Percentiles rank a stretch among this genome's conserved stretches.
phyloP scores from a whole-genome alignment of 2,113 vertebrate genomes.

The Agelaius phoeniceus region DNA sequence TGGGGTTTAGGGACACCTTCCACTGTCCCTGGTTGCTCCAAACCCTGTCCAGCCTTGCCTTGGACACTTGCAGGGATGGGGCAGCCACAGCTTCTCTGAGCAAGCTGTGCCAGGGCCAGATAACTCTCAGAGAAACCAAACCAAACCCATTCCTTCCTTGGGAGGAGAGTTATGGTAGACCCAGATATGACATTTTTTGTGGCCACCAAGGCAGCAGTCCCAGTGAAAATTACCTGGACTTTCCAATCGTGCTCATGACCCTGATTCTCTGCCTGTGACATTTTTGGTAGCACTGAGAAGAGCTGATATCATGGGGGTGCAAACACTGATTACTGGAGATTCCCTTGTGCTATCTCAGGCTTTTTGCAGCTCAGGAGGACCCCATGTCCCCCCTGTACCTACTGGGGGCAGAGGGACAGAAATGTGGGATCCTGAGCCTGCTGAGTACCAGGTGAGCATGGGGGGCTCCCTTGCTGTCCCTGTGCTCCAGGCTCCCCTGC shows the following conservation, averaged over 20 bases:
- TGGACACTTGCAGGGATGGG: neutral
- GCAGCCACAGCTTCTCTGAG: neutral
- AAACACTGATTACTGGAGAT: neutral
- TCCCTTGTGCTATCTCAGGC: rapidly evolving
- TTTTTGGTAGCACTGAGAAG: neutral
- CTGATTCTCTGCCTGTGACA: neutral
- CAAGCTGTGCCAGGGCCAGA: rapidly evolving
- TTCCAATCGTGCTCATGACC: neutral
- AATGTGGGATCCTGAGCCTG: neutral
- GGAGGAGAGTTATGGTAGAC: neutral
- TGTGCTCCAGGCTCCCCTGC: neutral
- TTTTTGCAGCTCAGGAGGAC: neutral
- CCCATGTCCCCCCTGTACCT: too few species aligned
- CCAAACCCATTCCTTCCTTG: neutral
- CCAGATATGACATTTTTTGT: neutral
- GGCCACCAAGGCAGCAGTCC: neutral
- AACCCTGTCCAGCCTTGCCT: rapidly evolving
- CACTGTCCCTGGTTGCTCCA: neutral
- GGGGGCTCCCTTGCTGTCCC: neutral
- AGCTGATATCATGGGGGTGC: neutral
- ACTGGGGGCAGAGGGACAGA: neutral
- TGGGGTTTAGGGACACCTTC: neutral
- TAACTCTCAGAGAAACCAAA: neutral
- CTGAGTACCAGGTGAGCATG: rapidly evolving
- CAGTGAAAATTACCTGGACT: neutral